These are phyloP conservation scores for Uloborus plumipes DNA, from an alignment of 2,888 invertebrate species.

Conservation along the genomic window DNA sequence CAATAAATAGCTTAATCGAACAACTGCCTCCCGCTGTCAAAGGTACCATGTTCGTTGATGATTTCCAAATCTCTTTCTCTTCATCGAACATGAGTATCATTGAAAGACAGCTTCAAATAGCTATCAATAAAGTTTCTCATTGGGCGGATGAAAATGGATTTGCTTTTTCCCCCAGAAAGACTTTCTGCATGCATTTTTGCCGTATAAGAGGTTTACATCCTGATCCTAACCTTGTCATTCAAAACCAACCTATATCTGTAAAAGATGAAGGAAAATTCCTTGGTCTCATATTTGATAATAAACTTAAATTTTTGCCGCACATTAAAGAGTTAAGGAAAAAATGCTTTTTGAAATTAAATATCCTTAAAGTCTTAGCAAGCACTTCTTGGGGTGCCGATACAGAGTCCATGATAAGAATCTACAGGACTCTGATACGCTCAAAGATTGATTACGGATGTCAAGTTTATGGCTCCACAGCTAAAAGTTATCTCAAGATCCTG, in stretches of 20 bases:
- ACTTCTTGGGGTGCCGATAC: neutral
- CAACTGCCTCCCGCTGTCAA: neutral
- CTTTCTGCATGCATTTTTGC: neutral
- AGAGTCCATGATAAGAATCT: neutral
- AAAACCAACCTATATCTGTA: neutral
- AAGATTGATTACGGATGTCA: neutral
- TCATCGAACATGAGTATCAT: neutral
- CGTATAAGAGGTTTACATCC: neutral
- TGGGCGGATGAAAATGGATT: conserved; percentile 15
- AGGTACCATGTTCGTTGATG: neutral
- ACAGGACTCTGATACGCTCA: neutral
- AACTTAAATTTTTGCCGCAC: neutral
- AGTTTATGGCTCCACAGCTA: neutral
- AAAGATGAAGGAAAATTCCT: neutral
- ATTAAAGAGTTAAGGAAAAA: neutral
- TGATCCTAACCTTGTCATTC: neutral
- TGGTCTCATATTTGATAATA: neutral
- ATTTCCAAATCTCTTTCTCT: neutral
- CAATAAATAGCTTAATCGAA: conserved; percentile 2
- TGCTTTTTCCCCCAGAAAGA: conserved; percentile 51
- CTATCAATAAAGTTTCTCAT: neutral
- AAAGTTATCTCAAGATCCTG: neutral
- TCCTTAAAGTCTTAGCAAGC: neutral
- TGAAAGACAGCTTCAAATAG: conserved; percentile 7
- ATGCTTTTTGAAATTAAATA: neutral